Conservation (phyloP, 2,888 invertebrate species). For the Dynastes grantii region DNA sequence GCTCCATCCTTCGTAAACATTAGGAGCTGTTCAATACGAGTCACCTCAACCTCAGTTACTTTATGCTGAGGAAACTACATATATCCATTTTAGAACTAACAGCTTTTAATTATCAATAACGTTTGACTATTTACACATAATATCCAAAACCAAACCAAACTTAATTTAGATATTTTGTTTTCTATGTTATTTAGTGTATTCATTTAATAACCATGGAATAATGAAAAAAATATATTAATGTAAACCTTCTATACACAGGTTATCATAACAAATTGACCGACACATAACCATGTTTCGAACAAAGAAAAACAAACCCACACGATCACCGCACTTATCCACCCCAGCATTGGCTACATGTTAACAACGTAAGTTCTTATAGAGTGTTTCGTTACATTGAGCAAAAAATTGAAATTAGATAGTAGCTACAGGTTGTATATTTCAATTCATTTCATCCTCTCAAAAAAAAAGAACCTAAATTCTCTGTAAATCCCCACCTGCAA, state of each 20-base stretch:
- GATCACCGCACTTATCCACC: neutral
- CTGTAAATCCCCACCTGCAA: too few relatives aligned
- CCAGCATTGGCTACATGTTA: constrained; percentile 23
- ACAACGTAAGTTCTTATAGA: constrained; percentile 30
- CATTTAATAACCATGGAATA: too few relatives aligned
- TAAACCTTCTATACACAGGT: neutral
- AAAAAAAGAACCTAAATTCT: too few relatives aligned
- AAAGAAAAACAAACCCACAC: constrained; percentile 33
- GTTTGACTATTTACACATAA: too few relatives aligned
- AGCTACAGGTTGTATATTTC: neutral
- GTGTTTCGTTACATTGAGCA: neutral
- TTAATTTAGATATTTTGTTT: neutral
- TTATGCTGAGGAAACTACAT: too few relatives aligned
- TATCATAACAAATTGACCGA: constrained; percentile 11
- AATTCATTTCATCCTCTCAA: neutral
- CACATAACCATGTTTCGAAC: constrained; percentile 26
- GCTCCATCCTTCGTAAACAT: too few relatives aligned
- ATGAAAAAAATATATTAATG: neutral
- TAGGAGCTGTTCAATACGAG: too few relatives aligned
- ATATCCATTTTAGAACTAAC: too few relatives aligned
- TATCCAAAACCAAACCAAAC: too few relatives aligned
- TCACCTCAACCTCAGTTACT: too few relatives aligned
- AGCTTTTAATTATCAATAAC: too few relatives aligned
- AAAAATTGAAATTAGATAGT: neutral
- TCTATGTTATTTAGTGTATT: too few relatives aligned